Base-by-base conservation (phyloP, 2,113 vertebrate genomes). In the Pterophyllum scalare region DNA sequence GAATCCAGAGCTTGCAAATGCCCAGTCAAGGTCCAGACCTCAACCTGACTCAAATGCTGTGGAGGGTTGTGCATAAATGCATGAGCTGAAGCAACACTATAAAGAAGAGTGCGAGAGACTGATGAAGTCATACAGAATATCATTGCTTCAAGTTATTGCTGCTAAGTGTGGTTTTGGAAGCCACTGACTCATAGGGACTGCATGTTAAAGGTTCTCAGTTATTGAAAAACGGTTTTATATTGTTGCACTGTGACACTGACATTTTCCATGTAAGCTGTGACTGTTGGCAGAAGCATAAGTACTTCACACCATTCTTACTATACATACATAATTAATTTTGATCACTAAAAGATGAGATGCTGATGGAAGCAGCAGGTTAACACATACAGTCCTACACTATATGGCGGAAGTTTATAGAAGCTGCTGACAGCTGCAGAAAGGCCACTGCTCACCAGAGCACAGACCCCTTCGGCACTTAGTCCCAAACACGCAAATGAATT, bases 371-470 rank as follows among this genome's bases (percentile, higher is more conserved):
- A 33, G 12, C 3, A 38, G 54, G 3, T 58, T 26, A 67, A 14
- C 22, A 61, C 58, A 67, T 43, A 58, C 24, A 43, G 0, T 28
- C 33, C 60, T 5, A 3, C 52, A 31, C 52, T 80, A 59, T 10
- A 67, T 58, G 76, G 28, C 24, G 59, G 28, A 78, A 6, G 52
- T 54, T 58, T 67, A 58, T 15, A 57, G 22, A 12, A 40, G 78
- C 61, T 65, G 59, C 40, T 62, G 76, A 78, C 59, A 62, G 40
- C 65, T 72, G 67, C 46, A 54, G 67, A 52, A 19, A 72, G 46
- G 67, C 46, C 67, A 54, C 67, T n/a, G 46, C 46, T 54, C 26
- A 72, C 19, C 26, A 33, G 0, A 72, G 67, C 26, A 46, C 3
- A 5, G 26, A 72, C 11, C 19, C 67, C 67, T 54, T 2, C 2